Evolutionary conservation across 2,888 invertebrate species (phyloP), one percentile per base, ranked within the genome.

Genomic region (Pterostichus madidus): DNA sequence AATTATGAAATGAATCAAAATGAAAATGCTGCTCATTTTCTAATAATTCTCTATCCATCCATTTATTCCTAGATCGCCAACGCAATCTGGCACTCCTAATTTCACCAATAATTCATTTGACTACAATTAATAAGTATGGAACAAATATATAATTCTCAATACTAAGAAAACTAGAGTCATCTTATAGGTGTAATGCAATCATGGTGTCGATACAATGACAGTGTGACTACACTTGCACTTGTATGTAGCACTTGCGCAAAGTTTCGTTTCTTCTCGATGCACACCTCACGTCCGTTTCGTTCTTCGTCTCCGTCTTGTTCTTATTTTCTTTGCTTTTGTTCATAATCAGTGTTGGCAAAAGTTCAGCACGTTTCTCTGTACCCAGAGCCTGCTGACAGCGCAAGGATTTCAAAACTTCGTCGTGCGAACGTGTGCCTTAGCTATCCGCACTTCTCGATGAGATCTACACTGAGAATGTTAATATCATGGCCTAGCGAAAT

Each of bases 301-400:
- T 71, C 68, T 71, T 71, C 68, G 68, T 15, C 68, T 44, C 39
- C 56, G 56, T 71, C 39, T 17, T 71, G 17, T 31, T 71, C 68
- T 71, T 75, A 75, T 75, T 75, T 75, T 52, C 75, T 75, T 75
- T 75, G 73, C 80, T 80, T 80, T 80, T 80, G 71, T 73, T 80
- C 80, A 80, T 80, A 80, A 80, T 80, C 80, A 80, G 80, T 80
- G 80, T 73, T 80, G 80, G 80, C 80, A 80, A 80, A 80, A 80
- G 80, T 80, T 80, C 80, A 73, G 80, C 80, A 80, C 80, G 80
- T 80, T 78, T 68, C 68, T 49, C 64, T 68, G 68, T 71, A 15
- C 52, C 32, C 24, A 24, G 24, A 24, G 24, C 24, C 31, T 80
- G 80, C 80, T 80, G 80, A 80, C 80, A 80, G 68, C 80, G 80